These are phyloP conservation scores for Rhaphigaster nebulosa DNA, from an alignment of 2,888 invertebrate genomes.

Conservation along the genomic window DNA sequence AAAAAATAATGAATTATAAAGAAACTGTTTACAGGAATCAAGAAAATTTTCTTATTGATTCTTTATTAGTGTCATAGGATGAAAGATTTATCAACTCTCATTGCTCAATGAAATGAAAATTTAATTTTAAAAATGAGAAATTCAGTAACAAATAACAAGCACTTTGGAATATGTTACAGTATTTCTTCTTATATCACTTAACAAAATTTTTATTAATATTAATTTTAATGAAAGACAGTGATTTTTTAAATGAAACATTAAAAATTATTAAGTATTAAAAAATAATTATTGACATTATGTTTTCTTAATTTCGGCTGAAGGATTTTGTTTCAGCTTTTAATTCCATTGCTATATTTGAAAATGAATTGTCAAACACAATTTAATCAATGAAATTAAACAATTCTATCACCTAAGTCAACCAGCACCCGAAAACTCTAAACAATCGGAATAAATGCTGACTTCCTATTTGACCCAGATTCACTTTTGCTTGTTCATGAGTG, in stretches of 20 bases:
- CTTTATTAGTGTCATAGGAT: background rate
- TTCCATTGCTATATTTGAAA: background rate
- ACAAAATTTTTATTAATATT: too few relatives aligned
- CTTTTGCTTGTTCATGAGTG: conserved; percentile 39
- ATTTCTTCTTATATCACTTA: too few relatives aligned
- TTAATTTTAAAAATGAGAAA: background rate
- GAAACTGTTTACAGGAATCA: background rate
- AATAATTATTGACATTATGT: too few relatives aligned
- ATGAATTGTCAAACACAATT: background rate
- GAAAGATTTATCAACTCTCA: background rate
- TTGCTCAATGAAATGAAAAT: background rate
- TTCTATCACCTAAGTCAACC: background rate
- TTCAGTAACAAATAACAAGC: too few relatives aligned
- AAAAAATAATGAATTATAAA: too few relatives aligned
- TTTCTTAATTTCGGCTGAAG: background rate
- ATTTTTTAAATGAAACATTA: background rate
- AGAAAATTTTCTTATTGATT: background rate
- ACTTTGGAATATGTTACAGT: too few relatives aligned
- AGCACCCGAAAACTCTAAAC: background rate
- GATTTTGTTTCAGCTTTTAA: background rate
- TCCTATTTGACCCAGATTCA: conserved; percentile 11
- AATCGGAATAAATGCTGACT: conserved; percentile 29
- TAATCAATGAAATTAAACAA: background rate
- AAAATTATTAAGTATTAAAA: background rate
- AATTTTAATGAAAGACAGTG: background rate